Percentiles rank a stretch among this genome's conserved stretches.
Evolutionary conservation across 2,113 vertebrate species (phyloP).

Genomic region (Limanda limanda): DNA sequence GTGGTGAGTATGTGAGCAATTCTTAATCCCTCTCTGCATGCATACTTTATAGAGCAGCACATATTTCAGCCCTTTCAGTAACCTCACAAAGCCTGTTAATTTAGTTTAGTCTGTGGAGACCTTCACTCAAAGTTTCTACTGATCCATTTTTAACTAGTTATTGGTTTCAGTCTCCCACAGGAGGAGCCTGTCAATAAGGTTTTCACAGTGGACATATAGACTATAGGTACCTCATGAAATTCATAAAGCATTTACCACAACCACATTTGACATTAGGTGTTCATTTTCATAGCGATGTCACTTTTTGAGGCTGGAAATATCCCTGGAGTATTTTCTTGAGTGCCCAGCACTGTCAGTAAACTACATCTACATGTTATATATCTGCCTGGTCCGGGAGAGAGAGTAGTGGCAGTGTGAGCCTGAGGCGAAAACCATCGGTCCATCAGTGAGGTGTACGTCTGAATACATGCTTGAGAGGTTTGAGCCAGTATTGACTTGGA

Average conservation of each 20-base stretch:
- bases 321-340: neutral
- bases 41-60: constrained; percentile 21
- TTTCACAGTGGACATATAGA: constrained; percentile 6
- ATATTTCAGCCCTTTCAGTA: constrained; percentile 36
- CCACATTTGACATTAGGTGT: neutral
- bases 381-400: constrained; percentile 5
- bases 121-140: constrained; percentile 44
- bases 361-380: neutral
- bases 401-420: constrained; percentile 15
- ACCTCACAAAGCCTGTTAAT: constrained; percentile 44
- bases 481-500: constrained; percentile 25
- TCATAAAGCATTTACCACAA: constrained; percentile 1
- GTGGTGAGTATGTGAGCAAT: neutral
- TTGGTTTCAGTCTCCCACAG: constrained; percentile 45
- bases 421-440: constrained; percentile 28
- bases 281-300: neutral
- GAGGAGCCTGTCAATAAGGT: constrained; percentile 29
- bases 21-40: constrained; percentile 10
- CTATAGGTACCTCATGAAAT: constrained; percentile 7
- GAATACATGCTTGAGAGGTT: constrained; percentile 22
- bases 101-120: constrained; percentile 47
- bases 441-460: constrained; percentile 2
- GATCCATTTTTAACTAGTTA: constrained; percentile 63
- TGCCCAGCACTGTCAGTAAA: neutral
- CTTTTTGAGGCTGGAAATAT: no score